A percentile compares a stretch with the other conserved stretches of the same genome.
Conservation (phyloP, 2,888 invertebrate species). For the Trachelus troglodyta region DNA sequence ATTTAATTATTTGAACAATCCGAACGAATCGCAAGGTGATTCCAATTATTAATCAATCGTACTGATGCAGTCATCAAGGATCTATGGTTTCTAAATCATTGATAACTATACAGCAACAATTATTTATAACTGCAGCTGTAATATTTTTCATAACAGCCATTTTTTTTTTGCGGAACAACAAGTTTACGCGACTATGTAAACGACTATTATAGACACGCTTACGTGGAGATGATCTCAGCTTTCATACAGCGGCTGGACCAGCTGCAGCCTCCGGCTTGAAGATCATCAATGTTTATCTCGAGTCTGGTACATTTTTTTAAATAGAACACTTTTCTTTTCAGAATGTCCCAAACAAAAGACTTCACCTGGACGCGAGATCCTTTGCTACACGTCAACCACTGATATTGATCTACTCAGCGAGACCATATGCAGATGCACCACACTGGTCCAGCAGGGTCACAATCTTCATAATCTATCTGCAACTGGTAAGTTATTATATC, state of each 20-base stretch:
- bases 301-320: too few relatives aligned
- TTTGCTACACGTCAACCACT: conserved; percentile 56
- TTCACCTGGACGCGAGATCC: conserved; percentile 57
- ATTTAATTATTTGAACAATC: too few relatives aligned
- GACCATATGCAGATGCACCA: conserved; percentile 59
- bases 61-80: too few relatives aligned
- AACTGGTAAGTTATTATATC: conserved; percentile 50
- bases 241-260: neutral
- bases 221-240: conserved; percentile 43
- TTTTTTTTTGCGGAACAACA: conserved; percentile 11
- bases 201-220: conserved; percentile 44
- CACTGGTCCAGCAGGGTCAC: conserved; percentile 59
- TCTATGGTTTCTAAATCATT: too few relatives aligned
- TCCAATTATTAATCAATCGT: too few relatives aligned
- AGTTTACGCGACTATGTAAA: conserved; percentile 45
- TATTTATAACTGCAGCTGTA: too few relatives aligned
- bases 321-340: conserved; percentile 31
- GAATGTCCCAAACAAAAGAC: conserved; percentile 55
- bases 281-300: too few relatives aligned
- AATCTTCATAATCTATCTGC: conserved; percentile 51
- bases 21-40: fast-evolving
- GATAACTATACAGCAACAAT: too few relatives aligned
- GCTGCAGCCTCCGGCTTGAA: too few relatives aligned
- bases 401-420: conserved; percentile 46
- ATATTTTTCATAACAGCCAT: conserved; percentile 20